These are phyloP conservation scores for Cabera pusaria DNA, from an alignment of 2,888 invertebrate genomes.

Conservation along the genomic window DNA sequence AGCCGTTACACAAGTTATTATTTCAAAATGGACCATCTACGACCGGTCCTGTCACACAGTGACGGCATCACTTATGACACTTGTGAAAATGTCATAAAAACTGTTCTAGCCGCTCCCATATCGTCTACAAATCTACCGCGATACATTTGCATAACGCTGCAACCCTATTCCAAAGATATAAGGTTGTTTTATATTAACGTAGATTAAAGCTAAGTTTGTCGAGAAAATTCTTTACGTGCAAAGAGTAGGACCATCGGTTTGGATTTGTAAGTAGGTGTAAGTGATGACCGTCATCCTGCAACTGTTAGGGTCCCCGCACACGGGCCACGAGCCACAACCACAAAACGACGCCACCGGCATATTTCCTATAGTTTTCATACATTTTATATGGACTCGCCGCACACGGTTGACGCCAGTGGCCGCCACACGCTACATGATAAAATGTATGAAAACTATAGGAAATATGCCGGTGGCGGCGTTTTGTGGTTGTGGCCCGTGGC, in stretches of 20 bases:
- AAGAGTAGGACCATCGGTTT: conserved; percentile 13
- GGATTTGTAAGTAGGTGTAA: conserved; percentile 11
- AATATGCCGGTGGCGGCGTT: too few relatives aligned
- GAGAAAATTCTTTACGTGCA: conserved; percentile 29
- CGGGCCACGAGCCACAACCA: too few relatives aligned
- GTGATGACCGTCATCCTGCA: too few relatives aligned
- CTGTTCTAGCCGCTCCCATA: conserved; percentile 25
- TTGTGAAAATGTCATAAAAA: conserved; percentile 57
- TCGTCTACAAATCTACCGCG: conserved; percentile 22
- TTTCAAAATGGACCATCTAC: conserved; percentile 29
- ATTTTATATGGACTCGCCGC: too few relatives aligned
- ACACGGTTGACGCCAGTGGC: too few relatives aligned
- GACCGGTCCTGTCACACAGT: conserved; percentile 16
- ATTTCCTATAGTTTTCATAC: too few relatives aligned
- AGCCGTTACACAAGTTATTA: conserved; percentile 25
- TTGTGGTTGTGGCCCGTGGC: too few relatives aligned
- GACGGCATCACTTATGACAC: conserved; percentile 46
- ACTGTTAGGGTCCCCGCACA: too few relatives aligned
- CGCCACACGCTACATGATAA: too few relatives aligned
- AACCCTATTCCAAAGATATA: neutral
- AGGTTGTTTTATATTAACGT: neutral
- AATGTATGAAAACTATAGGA: too few relatives aligned
- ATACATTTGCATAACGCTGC: conserved; percentile 5
- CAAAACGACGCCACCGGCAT: too few relatives aligned
- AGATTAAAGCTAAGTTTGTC: conserved; percentile 17